Evolutionary conservation across 1,140 invertebrate species (phyloP).

Genomic region (Globodera ellingtonae): DNA sequence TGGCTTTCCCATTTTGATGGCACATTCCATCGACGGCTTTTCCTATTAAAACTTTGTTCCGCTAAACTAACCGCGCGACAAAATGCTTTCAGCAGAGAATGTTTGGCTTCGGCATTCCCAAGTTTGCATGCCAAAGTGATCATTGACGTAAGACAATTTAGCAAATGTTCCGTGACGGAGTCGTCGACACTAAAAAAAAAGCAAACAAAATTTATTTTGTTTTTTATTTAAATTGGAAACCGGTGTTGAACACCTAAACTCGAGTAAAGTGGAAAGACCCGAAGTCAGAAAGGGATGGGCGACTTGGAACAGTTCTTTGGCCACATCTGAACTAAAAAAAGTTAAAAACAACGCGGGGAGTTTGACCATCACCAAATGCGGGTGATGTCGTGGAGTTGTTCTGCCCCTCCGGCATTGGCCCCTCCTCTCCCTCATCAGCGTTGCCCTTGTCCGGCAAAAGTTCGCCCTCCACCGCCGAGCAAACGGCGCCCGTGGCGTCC

Average conservation of each 20-base stretch:
- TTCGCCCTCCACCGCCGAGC: conserved; percentile 51
- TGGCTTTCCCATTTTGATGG: conserved; percentile 68
- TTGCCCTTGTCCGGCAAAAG: conserved; percentile 10
- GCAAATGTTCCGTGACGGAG: conserved; percentile 80
- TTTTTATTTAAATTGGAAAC: neutral
- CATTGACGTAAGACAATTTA: conserved; percentile 86
- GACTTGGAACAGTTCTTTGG: conserved; percentile 81
- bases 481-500: conserved; percentile 73
- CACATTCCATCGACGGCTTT: neutral
- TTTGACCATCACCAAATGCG: conserved; percentile 4
- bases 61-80: conserved; percentile 75
- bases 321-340: conserved; percentile 69
- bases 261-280: conserved; percentile 84
- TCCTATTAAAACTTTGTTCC: too few species aligned
- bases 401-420: conserved; percentile 11
- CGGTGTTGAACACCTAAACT: conserved; percentile 75
- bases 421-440: conserved; percentile 14
- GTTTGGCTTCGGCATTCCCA: conserved; percentile 76
- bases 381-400: neutral
- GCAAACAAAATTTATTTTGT: conserved; percentile 13
- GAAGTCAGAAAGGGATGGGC: conserved; percentile 91
- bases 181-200: conserved; percentile 79
- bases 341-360: neutral
- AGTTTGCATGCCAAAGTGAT: conserved; percentile 78
- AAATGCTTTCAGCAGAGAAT: conserved; percentile 88